Percentiles rank a stretch among this genome's conserved stretches.
phyloP scores from a whole-genome alignment of 2,797 vertebrate genomes.

The Leuciscus waleckii region DNA sequence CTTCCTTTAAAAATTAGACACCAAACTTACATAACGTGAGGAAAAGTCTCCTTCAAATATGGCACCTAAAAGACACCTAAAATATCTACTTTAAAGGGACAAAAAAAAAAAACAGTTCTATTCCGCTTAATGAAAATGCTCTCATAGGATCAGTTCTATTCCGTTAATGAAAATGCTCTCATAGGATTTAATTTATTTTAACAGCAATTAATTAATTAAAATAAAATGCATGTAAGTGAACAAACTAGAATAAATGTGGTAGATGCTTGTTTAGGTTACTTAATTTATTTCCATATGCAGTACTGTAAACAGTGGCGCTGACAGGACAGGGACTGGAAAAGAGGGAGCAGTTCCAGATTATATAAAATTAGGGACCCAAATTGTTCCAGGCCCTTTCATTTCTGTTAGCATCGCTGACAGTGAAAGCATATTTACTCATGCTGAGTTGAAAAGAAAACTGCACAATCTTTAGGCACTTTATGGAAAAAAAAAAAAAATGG shows the following conservation, averaged over 20 bases:
- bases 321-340: constrained; percentile 11
- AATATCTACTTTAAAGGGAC: constrained; percentile 29
- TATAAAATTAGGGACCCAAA: constrained; percentile 51
- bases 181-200: constrained; percentile 44
- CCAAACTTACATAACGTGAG: constrained; percentile 49
- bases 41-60: constrained; percentile 51
- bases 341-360: constrained; percentile 4
- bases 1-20: constrained; percentile 49
- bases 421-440: constrained; percentile 69
- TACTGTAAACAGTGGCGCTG: constrained; percentile 30
- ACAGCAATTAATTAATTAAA: constrained; percentile 31
- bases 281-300: constrained; percentile 58
- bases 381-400: constrained; percentile 62
- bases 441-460: constrained; percentile 78
- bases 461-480: constrained; percentile 85
- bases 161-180: constrained; percentile 39
- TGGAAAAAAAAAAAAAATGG: constrained; percentile 67
- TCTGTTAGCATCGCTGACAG: constrained; percentile 71
- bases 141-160: constrained; percentile 31
- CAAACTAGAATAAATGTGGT: constrained; percentile 40
- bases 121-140: too few relatives aligned
- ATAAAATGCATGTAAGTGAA: constrained; percentile 20
- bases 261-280: constrained; percentile 42
- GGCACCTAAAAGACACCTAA: constrained; percentile 44
- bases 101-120: constrained; percentile 10